phyloP scores from a whole-genome alignment of 2,888 invertebrate species.

The Drosophila imparisetae region DNA sequence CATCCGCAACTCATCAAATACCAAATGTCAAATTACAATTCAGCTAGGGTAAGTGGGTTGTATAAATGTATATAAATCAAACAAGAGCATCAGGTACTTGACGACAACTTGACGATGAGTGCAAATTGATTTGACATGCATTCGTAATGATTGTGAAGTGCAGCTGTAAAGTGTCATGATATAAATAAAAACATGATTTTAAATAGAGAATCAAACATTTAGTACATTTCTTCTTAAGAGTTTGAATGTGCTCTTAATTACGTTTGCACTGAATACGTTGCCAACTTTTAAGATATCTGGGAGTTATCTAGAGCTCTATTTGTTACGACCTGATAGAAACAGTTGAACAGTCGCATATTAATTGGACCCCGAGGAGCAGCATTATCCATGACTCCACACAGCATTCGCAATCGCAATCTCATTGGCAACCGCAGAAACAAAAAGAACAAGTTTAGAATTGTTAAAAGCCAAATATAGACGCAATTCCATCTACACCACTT shows the following conservation, averaged over 20 bases:
- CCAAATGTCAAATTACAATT: slow-evolving; percentile 57
- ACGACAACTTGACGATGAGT: slow-evolving; percentile 31
- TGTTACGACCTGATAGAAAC: slow-evolving; percentile 16
- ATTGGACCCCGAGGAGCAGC: slow-evolving; percentile 55
- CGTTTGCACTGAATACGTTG: background rate
- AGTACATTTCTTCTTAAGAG: background rate
- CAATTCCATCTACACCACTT: slow-evolving; percentile 19
- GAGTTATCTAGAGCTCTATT: background rate
- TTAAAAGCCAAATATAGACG: slow-evolving; percentile 47
- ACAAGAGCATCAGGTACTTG: slow-evolving; percentile 23
- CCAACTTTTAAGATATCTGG: background rate
- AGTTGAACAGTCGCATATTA: slow-evolving; percentile 50
- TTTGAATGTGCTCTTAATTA: background rate
- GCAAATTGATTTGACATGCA: slow-evolving; percentile 43
- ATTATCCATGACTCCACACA: slow-evolving; percentile 31
- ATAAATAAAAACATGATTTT: background rate
- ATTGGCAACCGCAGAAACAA: slow-evolving; percentile 16
- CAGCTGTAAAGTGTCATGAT: background rate
- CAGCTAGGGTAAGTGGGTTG: slow-evolving; percentile 14
- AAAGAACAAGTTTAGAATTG: slow-evolving; percentile 39
- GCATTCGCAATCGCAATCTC: slow-evolving; percentile 16
- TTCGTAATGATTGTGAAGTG: background rate
- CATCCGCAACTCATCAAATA: slow-evolving; percentile 31
- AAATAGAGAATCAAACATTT: background rate
- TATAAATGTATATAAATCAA: slow-evolving; percentile 18